These are phyloP conservation scores for Nemoura dubitans DNA, from an alignment of 2,888 invertebrate species.

Conservation along the genomic window DNA sequence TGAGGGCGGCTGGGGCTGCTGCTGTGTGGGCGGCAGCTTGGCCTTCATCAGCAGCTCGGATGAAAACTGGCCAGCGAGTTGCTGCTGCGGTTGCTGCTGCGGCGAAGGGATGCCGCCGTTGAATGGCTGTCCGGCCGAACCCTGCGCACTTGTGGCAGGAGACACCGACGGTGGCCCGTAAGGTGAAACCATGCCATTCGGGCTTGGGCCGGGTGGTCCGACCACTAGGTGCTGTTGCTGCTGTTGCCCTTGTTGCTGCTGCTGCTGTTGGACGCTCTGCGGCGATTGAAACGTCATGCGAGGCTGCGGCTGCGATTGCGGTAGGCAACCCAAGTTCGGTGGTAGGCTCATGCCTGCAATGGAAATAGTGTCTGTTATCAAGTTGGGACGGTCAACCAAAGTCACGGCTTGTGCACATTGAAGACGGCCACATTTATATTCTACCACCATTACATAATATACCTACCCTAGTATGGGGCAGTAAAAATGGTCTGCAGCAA, in stretches of 20 bases:
- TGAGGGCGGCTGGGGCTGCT: constrained; percentile 56
- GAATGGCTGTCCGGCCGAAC: constrained; percentile 29
- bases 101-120: constrained; percentile 51
- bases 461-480: no score
- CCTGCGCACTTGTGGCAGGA: constrained; percentile 30
- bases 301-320: background rate
- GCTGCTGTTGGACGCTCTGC: constrained; percentile 54
- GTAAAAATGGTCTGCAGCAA: no score
- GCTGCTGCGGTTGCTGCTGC: constrained; percentile 49
- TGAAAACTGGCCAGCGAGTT: constrained; percentile 62
- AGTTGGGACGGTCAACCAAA: no score
- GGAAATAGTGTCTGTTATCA: background rate
- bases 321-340: background rate
- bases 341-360: constrained; percentile 50
- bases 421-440: no score
- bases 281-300: constrained; percentile 52
- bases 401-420: no score
- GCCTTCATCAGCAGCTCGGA: constrained; percentile 68
- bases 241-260: constrained; percentile 60
- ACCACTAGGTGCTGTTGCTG: constrained; percentile 65
- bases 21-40: constrained; percentile 57
- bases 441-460: no score
- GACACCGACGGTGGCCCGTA: constrained; percentile 62
- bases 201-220: constrained; percentile 81
- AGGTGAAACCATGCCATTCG: constrained; percentile 71